Conservation (phyloP, 2,797 vertebrate species). For the Eulemur coronatus region DNA sequence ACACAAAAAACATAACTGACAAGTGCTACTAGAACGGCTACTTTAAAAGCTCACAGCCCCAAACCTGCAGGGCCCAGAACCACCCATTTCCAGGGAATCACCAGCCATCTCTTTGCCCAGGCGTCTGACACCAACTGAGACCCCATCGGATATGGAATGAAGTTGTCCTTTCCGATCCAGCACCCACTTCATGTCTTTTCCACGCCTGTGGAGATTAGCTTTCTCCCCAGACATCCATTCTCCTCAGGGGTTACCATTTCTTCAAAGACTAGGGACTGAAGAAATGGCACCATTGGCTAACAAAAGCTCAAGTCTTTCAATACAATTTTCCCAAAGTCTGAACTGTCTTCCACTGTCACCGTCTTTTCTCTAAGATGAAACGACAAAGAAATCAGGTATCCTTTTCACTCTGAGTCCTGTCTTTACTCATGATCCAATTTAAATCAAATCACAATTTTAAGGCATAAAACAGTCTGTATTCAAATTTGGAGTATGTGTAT, state of each 20-base stretch:
- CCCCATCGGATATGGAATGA: background rate
- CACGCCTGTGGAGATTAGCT: background rate
- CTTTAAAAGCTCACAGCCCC: background rate
- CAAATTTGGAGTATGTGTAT: background rate
- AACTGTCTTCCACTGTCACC: background rate
- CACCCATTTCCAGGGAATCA: background rate
- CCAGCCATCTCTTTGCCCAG: background rate
- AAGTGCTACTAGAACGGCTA: background rate
- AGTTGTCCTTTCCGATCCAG: background rate
- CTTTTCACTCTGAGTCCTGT: background rate
- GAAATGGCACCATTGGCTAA: background rate
- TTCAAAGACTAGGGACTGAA: background rate
- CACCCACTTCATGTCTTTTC: background rate
- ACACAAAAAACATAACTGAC: background rate
- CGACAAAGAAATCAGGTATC: background rate
- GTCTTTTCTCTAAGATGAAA: slow-evolving; percentile 18
- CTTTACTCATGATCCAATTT: background rate
- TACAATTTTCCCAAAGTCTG: background rate
- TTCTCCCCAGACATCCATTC: background rate
- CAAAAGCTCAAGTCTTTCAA: background rate
- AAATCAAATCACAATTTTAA: background rate
- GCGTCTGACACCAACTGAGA: background rate
- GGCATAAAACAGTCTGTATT: background rate
- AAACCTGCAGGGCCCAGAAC: background rate
- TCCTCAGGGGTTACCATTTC: background rate